A percentile compares a stretch with the other conserved stretches of the same genome.
phyloP scores from a whole-genome alignment of 2,113 vertebrate species.

The Colaptes auratus region DNA sequence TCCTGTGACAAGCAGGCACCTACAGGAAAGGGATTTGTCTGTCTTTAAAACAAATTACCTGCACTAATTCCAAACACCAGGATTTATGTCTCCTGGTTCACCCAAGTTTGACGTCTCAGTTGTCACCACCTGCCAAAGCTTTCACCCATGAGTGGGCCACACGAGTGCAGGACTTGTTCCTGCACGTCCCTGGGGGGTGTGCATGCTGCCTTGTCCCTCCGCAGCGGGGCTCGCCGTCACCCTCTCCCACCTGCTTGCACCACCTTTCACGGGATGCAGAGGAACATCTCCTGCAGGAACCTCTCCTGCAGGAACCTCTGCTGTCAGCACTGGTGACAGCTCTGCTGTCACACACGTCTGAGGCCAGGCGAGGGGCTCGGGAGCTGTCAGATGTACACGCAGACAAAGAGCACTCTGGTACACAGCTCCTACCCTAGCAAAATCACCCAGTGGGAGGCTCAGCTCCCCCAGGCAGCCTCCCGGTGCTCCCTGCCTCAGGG shows the following conservation, averaged over 20 bases:
- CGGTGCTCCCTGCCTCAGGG: background rate
- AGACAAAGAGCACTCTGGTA: fast-evolving
- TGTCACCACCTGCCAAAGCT: background rate
- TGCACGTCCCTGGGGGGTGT: fast-evolving
- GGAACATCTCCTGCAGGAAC: background rate
- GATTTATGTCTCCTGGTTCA: conserved; percentile 8
- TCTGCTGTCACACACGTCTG: fast-evolving
- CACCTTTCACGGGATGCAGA: fast-evolving
- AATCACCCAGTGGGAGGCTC: background rate
- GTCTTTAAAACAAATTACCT: conserved; percentile 11
- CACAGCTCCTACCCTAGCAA: fast-evolving
- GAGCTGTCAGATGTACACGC: background rate
- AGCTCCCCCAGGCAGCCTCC: background rate
- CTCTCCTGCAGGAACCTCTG: background rate
- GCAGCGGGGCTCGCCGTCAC: background rate
- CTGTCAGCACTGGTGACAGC: background rate
- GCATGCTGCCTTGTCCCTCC: background rate
- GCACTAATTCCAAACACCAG: background rate
- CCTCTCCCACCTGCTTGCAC: background rate
- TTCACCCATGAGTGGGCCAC: background rate
- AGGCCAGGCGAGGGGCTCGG: background rate
- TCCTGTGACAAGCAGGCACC: background rate
- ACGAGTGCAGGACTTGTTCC: fast-evolving
- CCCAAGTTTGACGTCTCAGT: background rate
- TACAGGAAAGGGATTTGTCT: background rate